Conservation (phyloP, 2,113 vertebrate species). For the Motacilla alba region DNA sequence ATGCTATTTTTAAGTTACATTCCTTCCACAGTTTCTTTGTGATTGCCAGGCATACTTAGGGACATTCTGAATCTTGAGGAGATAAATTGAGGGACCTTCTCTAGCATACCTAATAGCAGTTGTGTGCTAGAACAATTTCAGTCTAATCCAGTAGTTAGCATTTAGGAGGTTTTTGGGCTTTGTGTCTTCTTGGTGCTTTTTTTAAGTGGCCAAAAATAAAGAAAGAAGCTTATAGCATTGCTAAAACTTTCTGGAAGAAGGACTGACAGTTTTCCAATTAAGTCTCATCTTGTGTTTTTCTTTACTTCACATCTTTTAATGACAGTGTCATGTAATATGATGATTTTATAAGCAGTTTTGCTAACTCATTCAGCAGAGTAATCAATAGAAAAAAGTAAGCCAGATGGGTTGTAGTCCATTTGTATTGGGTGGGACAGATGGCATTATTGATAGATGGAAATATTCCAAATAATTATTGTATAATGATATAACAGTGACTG, state of each 20-base stretch:
- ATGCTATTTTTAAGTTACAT: background rate
- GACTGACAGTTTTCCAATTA: slow-evolving; percentile 72
- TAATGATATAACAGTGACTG: slow-evolving; percentile 61
- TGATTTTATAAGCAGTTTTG: slow-evolving; percentile 67
- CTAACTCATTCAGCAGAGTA: slow-evolving; percentile 72
- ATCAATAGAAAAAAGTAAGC: slow-evolving; percentile 72
- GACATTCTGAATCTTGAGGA: background rate
- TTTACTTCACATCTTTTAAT: slow-evolving; percentile 65
- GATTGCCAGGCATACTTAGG: background rate
- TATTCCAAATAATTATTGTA: slow-evolving; percentile 74
- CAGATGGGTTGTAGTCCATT: slow-evolving; percentile 72
- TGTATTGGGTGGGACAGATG: slow-evolving; percentile 76
- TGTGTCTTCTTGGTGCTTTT: background rate
- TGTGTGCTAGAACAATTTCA: background rate
- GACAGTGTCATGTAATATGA: slow-evolving; percentile 68
- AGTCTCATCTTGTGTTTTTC: slow-evolving; percentile 73
- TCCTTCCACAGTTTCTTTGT: background rate
- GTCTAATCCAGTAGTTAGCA: slow-evolving; percentile 13
- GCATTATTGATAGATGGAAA: slow-evolving; percentile 77
- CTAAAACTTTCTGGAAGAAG: slow-evolving; percentile 67
- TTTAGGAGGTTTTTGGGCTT: background rate
- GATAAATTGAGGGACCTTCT: background rate
- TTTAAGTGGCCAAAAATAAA: background rate
- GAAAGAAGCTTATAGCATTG: background rate
- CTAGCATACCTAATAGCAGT: background rate